Percentiles rank a stretch among this genome's conserved stretches.
Conservation (phyloP, 1,140 invertebrate species). For the Eumeta japonica region DNA sequence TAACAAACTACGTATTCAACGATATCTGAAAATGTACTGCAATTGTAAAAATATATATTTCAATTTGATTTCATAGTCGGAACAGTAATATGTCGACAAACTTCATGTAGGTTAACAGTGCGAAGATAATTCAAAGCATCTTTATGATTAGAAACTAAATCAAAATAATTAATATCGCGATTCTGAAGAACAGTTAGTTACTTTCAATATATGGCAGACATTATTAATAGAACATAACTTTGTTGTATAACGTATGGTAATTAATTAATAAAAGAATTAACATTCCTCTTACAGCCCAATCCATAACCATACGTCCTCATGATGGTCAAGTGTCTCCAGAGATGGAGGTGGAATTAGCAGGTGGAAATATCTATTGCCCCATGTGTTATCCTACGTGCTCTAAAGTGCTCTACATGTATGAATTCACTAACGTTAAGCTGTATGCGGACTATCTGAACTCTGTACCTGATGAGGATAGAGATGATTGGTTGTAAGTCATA, state of each 20-base stretch:
- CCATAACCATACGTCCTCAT: constrained; percentile 29
- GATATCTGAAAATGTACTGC: too few relatives aligned
- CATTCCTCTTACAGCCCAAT: constrained; percentile 29
- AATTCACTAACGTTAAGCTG: constrained; percentile 37
- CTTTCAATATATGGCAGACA: too few relatives aligned
- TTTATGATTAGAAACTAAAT: too few relatives aligned
- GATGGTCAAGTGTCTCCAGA: constrained; percentile 24
- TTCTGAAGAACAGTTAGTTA: too few relatives aligned
- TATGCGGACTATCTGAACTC: constrained; percentile 33
- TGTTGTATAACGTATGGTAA: neutral
- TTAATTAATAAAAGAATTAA: neutral
- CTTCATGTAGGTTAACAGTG: too few relatives aligned
- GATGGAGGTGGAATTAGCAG: constrained; percentile 33
- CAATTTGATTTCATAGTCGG: too few relatives aligned
- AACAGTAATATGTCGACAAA: too few relatives aligned
- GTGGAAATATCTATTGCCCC: constrained; percentile 36
- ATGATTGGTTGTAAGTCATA: constrained; percentile 39
- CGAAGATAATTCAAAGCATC: too few relatives aligned
- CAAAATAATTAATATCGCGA: too few relatives aligned
- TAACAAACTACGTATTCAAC: too few relatives aligned
- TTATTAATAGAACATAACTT: too few relatives aligned
- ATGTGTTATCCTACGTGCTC: constrained; percentile 48
- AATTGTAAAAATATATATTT: too few relatives aligned
- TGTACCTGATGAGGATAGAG: constrained; percentile 27
- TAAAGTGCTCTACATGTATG: constrained; percentile 41